Conservation (phyloP, 2,888 invertebrate genomes). For the Apamea monoglypha region DNA sequence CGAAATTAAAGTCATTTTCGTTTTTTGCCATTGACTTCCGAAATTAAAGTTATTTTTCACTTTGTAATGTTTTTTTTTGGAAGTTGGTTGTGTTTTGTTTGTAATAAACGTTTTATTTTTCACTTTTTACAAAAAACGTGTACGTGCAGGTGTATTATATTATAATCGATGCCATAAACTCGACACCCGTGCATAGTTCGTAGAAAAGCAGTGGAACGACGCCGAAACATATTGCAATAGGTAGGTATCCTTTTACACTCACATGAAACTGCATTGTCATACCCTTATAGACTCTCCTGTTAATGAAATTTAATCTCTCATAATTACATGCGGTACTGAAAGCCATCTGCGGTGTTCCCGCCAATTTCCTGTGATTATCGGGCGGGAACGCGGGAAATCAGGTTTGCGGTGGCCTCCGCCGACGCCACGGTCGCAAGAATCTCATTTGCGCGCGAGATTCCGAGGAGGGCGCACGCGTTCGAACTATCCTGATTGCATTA, state of each 20-base stretch:
- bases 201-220: neutral
- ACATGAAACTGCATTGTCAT: constrained; percentile 1
- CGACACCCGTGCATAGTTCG: neutral
- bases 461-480: constrained; percentile 26
- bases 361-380: constrained; percentile 68
- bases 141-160: neutral
- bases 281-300: constrained; percentile 37
- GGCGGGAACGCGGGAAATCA: constrained; percentile 64
- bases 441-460: constrained; percentile 63
- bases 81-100: too few relatives aligned
- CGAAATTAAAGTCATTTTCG: too few relatives aligned
- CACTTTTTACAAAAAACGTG: too few relatives aligned
- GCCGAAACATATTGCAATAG: neutral
- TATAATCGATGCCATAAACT: neutral
- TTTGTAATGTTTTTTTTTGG: too few relatives aligned
- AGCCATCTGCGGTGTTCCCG: constrained; percentile 42
- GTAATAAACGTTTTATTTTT: too few relatives aligned
- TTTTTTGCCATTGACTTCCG: too few relatives aligned
- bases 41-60: too few relatives aligned
- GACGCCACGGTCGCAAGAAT: constrained; percentile 64
- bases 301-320: constrained; percentile 56
- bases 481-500: constrained; percentile 40
- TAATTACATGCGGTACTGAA: constrained; percentile 57
- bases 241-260: neutral
- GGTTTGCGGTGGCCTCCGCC: constrained; percentile 62